These are phyloP conservation scores for Tetrao urogallus DNA, from an alignment of 2,113 vertebrate genomes.

Conservation along the genomic window DNA sequence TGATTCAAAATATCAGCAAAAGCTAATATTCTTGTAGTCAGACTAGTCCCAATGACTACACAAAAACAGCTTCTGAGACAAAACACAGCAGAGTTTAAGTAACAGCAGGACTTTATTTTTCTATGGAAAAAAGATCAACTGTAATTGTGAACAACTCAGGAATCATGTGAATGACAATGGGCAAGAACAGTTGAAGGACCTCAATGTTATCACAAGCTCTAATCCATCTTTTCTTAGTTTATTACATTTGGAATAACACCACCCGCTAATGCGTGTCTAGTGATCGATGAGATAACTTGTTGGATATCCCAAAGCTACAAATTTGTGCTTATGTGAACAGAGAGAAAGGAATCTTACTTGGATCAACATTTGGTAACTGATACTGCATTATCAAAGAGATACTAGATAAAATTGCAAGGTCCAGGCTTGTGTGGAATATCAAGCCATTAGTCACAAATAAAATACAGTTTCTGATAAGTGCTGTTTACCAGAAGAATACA, in stretches of 20 bases:
- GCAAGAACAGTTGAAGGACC: background rate
- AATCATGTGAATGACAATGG: background rate
- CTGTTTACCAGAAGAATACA: background rate
- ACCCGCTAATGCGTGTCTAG: background rate
- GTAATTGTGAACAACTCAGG: background rate
- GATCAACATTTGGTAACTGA: background rate
- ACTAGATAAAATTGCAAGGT: background rate
- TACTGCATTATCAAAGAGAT: background rate
- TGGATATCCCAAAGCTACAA: background rate
- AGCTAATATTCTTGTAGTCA: background rate
- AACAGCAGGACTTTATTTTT: background rate
- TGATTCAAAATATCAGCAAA: background rate
- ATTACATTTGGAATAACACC: background rate
- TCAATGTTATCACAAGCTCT: background rate
- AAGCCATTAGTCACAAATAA: background rate
- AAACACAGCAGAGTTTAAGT: background rate
- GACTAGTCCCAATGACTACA: background rate
- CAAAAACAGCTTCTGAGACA: background rate
- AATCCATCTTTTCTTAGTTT: background rate
- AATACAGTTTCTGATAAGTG: background rate
- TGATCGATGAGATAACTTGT: background rate
- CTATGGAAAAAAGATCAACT: background rate
- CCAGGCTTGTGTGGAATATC: background rate
- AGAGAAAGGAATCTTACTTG: background rate
- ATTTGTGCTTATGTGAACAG: background rate